These are phyloP conservation scores for Portevinia maculata DNA, from an alignment of 2,888 invertebrate species.

Conservation along the genomic window DNA sequence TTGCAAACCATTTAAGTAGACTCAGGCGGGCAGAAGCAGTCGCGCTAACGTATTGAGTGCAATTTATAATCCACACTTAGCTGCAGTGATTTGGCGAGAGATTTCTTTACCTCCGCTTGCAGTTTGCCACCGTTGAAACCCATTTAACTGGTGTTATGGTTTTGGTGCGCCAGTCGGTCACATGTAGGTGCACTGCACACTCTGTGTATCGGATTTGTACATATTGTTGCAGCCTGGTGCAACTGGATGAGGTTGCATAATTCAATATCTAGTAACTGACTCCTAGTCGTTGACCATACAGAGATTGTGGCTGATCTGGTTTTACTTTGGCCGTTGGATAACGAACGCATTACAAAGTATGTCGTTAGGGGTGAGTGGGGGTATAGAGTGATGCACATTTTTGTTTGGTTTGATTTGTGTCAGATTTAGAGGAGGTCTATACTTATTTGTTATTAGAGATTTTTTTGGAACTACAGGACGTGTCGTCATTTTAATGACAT, in stretches of 20 bases:
- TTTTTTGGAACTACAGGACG: no score
- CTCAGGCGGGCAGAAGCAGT: conserved; percentile 29
- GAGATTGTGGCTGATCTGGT: conserved; percentile 49
- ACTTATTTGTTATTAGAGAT: no score
- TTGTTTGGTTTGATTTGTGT: no score
- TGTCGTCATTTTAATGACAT: no score
- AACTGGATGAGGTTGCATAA: conserved; percentile 54
- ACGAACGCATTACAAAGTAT: not conserved
- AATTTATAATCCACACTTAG: conserved; percentile 45
- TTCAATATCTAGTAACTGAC: conserved; percentile 40
- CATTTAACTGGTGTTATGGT: conserved; percentile 32
- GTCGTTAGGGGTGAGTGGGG: not conserved
- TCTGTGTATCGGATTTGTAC: conserved; percentile 32
- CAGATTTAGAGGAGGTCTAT: no score
- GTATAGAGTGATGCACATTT: no score
- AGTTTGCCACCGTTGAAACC: conserved; percentile 6
- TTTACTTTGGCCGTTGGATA: conserved; percentile 6
- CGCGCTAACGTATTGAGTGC: conserved; percentile 38
- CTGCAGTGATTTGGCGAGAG: conserved; percentile 37
- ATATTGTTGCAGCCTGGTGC: conserved; percentile 14
- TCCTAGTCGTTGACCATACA: conserved; percentile 67
- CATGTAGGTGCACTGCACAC: conserved; percentile 26
- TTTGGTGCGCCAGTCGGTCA: not conserved
- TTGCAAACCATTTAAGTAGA: conserved; percentile 38
- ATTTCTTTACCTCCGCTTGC: not conserved